Conservation (phyloP, 2,797 vertebrate species). For the Salmo trutta region DNA sequence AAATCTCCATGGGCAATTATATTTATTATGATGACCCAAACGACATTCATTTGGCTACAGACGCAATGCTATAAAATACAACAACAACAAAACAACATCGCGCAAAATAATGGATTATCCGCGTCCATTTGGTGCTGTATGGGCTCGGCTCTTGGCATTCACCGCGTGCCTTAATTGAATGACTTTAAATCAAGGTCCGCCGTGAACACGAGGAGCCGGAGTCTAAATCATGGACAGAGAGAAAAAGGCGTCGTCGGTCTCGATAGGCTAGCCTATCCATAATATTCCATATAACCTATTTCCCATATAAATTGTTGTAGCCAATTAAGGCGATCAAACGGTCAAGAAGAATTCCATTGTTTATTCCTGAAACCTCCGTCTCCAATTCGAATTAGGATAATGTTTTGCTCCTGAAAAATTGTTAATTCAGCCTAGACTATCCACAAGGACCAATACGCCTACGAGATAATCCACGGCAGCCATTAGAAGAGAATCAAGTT, state of each 20-base stretch:
- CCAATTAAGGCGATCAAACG: too few relatives aligned
- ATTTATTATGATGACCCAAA: too few relatives aligned
- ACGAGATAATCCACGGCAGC: background rate
- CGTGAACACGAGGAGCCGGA: constrained; percentile 93
- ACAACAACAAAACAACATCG: background rate
- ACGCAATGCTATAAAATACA: background rate
- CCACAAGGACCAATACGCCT: background rate
- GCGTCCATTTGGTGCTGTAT: constrained; percentile 4
- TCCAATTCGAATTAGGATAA: background rate
- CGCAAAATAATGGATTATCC: background rate
- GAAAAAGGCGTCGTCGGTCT: background rate
- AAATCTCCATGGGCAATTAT: too few relatives aligned
- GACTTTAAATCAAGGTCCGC: constrained; percentile 99
- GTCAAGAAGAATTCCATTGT: background rate
- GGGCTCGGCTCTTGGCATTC: constrained; percentile 95
- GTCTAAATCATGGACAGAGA: constrained; percentile 27
- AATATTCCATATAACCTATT: background rate
- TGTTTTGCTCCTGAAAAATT: background rate
- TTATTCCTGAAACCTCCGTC: background rate
- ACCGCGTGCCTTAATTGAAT: constrained; percentile 90
- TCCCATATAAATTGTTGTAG: background rate
- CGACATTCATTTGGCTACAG: background rate
- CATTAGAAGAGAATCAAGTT: background rate
- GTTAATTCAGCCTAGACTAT: background rate
- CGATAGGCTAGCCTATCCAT: background rate